These are phyloP conservation scores for Thereva unica DNA, from an alignment of 2,888 invertebrate species.

Conservation along the genomic window DNA sequence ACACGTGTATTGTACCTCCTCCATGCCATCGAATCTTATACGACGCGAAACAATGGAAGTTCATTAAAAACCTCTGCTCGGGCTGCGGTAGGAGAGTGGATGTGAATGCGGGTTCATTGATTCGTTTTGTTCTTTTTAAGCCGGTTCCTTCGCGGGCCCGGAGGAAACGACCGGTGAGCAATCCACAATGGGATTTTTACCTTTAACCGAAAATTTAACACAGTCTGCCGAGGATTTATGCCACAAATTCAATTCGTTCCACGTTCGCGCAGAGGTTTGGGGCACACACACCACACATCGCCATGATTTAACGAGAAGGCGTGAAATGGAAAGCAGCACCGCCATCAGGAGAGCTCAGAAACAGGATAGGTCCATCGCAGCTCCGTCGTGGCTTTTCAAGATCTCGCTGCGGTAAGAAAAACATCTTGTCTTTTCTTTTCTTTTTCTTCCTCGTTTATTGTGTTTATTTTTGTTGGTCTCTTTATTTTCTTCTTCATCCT, in stretches of 20 bases:
- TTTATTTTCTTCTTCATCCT: too few species aligned
- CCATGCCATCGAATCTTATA: slow-evolving; percentile 14
- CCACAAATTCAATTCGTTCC: slow-evolving; percentile 33
- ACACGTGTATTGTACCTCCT: slow-evolving; percentile 36
- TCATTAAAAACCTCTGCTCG: slow-evolving; percentile 36
- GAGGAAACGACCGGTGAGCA: not conserved
- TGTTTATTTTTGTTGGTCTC: too few species aligned
- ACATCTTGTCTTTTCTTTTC: too few species aligned
- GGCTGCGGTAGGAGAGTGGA: not conserved
- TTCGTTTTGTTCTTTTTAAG: slow-evolving; percentile 6
- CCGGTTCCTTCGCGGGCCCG: slow-evolving; percentile 2
- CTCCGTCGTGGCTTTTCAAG: too few species aligned
- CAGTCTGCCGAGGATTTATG: slow-evolving; percentile 1
- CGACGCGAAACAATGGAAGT: slow-evolving; percentile 35
- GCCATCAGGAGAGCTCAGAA: too few species aligned
- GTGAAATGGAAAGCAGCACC: slow-evolving; percentile 23
- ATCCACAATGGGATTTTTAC: slow-evolving; percentile 18
- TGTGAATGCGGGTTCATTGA: slow-evolving; percentile 10
- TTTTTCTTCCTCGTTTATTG: too few species aligned
- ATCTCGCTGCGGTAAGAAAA: too few species aligned
- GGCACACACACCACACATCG: not conserved
- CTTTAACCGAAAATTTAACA: slow-evolving; percentile 20
- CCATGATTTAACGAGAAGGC: slow-evolving; percentile 23
- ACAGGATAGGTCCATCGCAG: too few species aligned
- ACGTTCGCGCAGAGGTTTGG: slow-evolving; percentile 7